Conservation (phyloP, 2,113 vertebrate species). For the Bothrops jararaca region DNA sequence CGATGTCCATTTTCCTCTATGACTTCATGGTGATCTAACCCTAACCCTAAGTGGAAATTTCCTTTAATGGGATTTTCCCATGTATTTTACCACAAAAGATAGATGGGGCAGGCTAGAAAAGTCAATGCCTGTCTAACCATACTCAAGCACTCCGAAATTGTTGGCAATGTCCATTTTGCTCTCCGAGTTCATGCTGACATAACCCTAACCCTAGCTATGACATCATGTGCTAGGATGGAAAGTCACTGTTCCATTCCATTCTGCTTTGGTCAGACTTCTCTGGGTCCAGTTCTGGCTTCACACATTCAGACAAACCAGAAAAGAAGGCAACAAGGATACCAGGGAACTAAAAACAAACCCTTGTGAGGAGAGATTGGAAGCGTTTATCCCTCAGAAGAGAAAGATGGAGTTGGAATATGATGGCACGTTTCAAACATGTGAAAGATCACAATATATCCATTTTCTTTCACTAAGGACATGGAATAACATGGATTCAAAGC, state of each 20-base stretch:
- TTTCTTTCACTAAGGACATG: not conserved
- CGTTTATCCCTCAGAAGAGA: not conserved
- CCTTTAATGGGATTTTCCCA: too few relatives aligned
- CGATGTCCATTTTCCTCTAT: too few relatives aligned
- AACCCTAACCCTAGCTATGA: not conserved
- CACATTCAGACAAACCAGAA: not conserved
- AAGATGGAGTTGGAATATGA: not conserved
- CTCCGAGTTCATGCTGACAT: too few relatives aligned
- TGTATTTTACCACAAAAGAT: too few relatives aligned
- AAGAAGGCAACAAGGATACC: not conserved
- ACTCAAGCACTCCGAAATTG: too few relatives aligned
- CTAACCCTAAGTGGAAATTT: too few relatives aligned
- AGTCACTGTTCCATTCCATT: not conserved
- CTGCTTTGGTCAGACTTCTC: not conserved
- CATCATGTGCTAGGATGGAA: not conserved
- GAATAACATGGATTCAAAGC: not conserved
- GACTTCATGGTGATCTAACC: too few relatives aligned
- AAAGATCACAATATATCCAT: not conserved
- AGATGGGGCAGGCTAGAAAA: too few relatives aligned
- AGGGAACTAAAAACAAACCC: not conserved
- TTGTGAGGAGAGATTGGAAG: not conserved
- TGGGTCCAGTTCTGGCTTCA: not conserved
- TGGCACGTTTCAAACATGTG: not conserved
- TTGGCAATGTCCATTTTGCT: too few relatives aligned
- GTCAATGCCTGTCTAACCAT: too few relatives aligned